Evolutionary conservation across 1,140 invertebrate genomes (phyloP).

Genomic region (Laodelphax striatellus): DNA sequence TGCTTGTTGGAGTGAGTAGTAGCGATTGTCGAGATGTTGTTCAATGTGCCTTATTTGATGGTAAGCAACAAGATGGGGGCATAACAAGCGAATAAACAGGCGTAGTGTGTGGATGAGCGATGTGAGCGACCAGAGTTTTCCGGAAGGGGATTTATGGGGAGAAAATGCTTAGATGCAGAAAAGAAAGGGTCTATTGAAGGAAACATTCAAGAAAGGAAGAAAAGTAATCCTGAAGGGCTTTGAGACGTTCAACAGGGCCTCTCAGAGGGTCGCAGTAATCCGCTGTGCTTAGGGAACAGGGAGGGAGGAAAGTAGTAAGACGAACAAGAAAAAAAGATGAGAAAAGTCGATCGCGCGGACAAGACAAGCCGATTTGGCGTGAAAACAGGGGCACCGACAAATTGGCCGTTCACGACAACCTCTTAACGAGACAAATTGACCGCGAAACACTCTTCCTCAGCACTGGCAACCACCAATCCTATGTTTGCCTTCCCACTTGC

Average conservation of each 20-base stretch:
- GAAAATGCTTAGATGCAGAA: background rate
- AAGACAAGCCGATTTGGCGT: constrained; percentile 7
- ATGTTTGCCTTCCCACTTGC: background rate
- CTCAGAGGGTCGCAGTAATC: no score
- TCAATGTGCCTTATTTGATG: no score
- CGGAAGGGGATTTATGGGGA: no score
- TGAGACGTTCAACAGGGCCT: no score
- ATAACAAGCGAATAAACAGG: no score
- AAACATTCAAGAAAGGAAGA: no score
- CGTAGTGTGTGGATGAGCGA: no score
- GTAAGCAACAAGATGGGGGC: no score
- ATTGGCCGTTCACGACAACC: constrained; percentile 1
- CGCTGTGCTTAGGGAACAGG: background rate
- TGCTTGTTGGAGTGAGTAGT: no score
- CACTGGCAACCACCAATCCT: background rate
- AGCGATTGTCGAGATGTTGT: no score
- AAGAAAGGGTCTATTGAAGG: background rate
- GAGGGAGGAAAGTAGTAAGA: background rate
- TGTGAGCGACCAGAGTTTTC: no score
- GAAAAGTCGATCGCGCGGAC: background rate
- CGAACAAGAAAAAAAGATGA: background rate
- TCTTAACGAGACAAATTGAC: constrained; percentile 2
- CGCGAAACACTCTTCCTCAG: background rate
- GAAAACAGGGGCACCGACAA: background rate
- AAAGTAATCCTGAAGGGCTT: no score